Percentiles rank a stretch among this genome's conserved stretches.
phyloP scores from a whole-genome alignment of 2,113 vertebrate species.

The Myotis lucifugus region DNA sequence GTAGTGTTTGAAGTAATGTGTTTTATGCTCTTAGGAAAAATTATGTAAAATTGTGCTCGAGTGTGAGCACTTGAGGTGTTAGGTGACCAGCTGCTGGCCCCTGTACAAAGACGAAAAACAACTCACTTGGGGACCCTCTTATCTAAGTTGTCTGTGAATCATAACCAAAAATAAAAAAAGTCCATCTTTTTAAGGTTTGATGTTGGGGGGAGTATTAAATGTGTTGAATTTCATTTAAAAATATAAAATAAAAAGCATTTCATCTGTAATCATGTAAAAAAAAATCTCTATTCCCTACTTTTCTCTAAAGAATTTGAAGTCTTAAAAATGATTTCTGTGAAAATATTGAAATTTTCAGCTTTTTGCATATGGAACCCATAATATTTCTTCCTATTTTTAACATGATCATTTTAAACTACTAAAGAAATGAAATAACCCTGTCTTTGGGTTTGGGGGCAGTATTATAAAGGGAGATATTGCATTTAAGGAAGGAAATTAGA shows the following conservation, averaged over 20 bases:
- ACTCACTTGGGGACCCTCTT: conserved; percentile 19
- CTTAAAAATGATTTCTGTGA: conserved; percentile 68
- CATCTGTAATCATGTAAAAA: conserved; percentile 55
- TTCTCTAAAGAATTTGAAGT: background rate
- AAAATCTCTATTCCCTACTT: background rate
- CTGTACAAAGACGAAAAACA: background rate
- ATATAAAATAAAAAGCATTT: conserved; percentile 29
- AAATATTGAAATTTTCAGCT: conserved; percentile 1
- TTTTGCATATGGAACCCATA: conserved; percentile 33
- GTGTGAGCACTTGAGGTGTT: background rate
- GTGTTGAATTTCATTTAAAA: conserved; percentile 40
- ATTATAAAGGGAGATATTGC: background rate
- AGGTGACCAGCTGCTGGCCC: conserved; percentile 19
- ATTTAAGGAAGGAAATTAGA: background rate
- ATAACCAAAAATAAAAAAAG: background rate
- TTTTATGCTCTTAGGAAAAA: conserved; percentile 7
- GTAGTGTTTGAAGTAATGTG: background rate
- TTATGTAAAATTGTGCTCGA: conserved; percentile 3
- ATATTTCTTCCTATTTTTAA: background rate
- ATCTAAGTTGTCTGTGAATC: background rate
- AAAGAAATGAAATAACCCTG: background rate
- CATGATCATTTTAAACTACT: conserved; percentile 46
- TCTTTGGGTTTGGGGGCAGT: background rate
- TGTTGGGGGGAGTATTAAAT: background rate
- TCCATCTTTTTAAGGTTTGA: background rate